Conservation (phyloP, 2,797 vertebrate species). For the Nyctalus aviator region DNA sequence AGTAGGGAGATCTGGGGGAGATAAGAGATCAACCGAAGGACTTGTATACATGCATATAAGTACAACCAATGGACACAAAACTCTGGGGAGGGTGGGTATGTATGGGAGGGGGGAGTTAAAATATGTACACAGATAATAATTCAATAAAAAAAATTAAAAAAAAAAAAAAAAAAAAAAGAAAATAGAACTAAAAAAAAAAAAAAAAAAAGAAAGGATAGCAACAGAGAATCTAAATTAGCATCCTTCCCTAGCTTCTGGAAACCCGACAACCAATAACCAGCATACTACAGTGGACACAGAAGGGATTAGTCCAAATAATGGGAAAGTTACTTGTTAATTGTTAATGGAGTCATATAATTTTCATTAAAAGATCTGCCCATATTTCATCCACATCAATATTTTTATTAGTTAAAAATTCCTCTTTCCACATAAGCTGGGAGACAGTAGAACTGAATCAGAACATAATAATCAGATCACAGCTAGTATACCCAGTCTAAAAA, state of each 20-base stretch:
- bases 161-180: too few species aligned
- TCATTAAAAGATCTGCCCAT: background rate
- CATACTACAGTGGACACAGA: background rate
- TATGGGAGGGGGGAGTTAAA: too few species aligned
- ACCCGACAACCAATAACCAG: background rate
- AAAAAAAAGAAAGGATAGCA: too few species aligned
- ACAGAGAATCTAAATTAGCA: background rate
- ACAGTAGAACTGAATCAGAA: background rate
- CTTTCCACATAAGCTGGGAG: background rate
- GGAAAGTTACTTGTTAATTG: background rate
- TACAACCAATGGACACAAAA: too few species aligned
- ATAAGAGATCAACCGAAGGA: too few species aligned
- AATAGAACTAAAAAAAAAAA: too few species aligned
- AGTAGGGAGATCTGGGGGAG: too few species aligned
- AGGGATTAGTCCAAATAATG: background rate
- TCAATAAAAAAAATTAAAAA: too few species aligned
- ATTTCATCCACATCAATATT: conserved; percentile 21
- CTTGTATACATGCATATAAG: too few species aligned
- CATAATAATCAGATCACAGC: background rate
- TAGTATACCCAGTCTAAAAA: background rate
- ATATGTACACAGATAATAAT: too few species aligned
- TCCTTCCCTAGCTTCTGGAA: background rate
- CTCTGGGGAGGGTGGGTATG: too few species aligned
- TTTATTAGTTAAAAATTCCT: conserved; percentile 44
- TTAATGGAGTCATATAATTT: background rate